Evolutionary conservation across 2,113 vertebrate genomes (phyloP), one percentile per base, ranked within the genome.

Genomic region (Quiscalus mexicanus): DNA sequence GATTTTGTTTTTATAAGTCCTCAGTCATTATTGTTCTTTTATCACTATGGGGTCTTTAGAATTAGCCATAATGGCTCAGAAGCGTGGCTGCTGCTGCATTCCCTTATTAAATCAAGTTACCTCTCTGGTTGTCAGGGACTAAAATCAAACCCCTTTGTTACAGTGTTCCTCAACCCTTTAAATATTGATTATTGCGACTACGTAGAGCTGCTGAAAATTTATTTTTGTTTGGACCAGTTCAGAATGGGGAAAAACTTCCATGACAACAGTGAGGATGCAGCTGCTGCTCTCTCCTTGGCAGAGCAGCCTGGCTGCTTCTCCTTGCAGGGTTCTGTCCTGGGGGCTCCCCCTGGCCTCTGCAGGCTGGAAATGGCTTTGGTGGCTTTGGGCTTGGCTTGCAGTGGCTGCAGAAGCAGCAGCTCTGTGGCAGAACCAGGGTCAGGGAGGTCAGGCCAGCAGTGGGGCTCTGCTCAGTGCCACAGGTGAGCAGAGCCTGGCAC

Each of bases 1-100:
- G 95, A 74, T 87, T 86, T 93, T 84, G 82, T 92, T 91, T 97
- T 96, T 96, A 96, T 97, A 97, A 96, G 59, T 83, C 77, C 37
- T 93, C 84, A 28, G 84, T 92, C 69, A 81, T 93, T 76, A 87
- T 84, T 94, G 86, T 93, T 96, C 80, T 87, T 96, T 78, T 90
- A 91, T 93, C 95, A 70, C 95, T 89, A 67, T 87, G 88, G 76
- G 87, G 87, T 93, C 91, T 95, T 71, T 37, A 45, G 80, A 91
- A 93, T 93, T 53, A 95, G 50, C 78, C 77, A 73, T 45, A 90
- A 47, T 62, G 74, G 50, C 81, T 71, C 81, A 67, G 84, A 28
- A 65, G 52, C 35, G 3, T 92, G 84, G 63, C 1, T 75, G 79
- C 17, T 86, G 89, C 75, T 49, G 78, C 84, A 84, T 79, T 85